A percentile compares a stretch with the other conserved stretches of the same genome.
These are phyloP conservation scores for Paedocypris micromegethes DNA, from an alignment of 2,797 vertebrate genomes.

Conservation along the genomic window DNA sequence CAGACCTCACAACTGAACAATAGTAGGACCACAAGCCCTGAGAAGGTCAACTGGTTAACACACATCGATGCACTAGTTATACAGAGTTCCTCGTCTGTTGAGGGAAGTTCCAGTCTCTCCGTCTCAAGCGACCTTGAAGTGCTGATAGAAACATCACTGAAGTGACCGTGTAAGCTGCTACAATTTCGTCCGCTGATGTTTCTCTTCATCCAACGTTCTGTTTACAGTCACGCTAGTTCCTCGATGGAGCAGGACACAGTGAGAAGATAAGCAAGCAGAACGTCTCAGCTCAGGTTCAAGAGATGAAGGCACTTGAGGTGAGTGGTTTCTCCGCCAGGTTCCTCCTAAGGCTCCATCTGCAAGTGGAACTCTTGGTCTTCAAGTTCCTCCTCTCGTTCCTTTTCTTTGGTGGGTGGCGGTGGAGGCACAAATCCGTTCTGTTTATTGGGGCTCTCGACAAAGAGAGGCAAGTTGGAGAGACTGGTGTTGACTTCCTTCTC, in stretches of 20 bases:
- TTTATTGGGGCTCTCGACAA: conserved; percentile 71
- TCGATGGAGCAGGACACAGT: conserved; percentile 54
- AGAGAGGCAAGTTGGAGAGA: conserved; percentile 76
- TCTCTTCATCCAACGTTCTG: conserved; percentile 1
- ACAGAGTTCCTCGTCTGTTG: conserved; percentile 32
- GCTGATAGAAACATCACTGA: not conserved
- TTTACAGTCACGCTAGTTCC: conserved; percentile 23
- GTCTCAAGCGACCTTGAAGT: not conserved
- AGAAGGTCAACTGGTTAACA: conserved; percentile 53
- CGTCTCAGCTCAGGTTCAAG: conserved; percentile 36
- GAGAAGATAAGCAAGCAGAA: conserved; percentile 52
- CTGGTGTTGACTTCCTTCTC: conserved; percentile 81
- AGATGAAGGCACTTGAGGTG: conserved; percentile 62
- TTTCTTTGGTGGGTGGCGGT: conserved; percentile 79
- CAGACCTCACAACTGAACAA: conserved; percentile 37
- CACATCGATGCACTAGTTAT: conserved; percentile 38
- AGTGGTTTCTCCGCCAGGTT: conserved; percentile 25
- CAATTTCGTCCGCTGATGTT: conserved; percentile 2
- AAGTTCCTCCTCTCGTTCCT: conserved; percentile 68
- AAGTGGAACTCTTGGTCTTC: conserved; percentile 64
- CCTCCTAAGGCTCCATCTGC: conserved; percentile 53
- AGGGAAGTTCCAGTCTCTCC: conserved; percentile 11
- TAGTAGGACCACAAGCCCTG: conserved; percentile 59
- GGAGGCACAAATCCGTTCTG: conserved; percentile 74
- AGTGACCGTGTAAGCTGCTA: conserved; percentile 26